Evolutionary conservation across 2,113 vertebrate species (phyloP).

Genomic region (Engystomops pustulosus): DNA sequence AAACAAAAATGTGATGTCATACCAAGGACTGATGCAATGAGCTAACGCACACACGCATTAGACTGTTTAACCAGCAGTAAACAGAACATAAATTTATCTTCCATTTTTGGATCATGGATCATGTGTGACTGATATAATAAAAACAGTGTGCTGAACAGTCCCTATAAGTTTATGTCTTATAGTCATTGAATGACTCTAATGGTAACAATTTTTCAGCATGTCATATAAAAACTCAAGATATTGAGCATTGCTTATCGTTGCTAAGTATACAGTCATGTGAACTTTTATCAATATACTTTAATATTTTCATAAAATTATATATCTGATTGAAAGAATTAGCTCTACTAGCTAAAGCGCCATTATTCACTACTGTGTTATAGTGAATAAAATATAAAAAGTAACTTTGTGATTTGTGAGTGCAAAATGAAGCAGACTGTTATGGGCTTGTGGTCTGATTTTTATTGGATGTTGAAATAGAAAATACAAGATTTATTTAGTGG

Average conservation of each 20-base stretch:
- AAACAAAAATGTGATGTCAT: slow-evolving; percentile 31
- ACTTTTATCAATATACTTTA: no score
- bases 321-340: no score
- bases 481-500: no score
- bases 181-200: not conserved
- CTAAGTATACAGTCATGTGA: no score
- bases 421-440: no score
- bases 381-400: not conserved
- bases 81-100: not conserved
- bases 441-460: no score
- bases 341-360: no score
- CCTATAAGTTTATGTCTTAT: not conserved
- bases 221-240: not conserved
- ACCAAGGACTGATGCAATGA: slow-evolving; percentile 11
- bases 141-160: not conserved
- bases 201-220: not conserved
- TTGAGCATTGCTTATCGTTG: no score
- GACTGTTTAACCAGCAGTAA: not conserved
- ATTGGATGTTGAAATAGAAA: no score
- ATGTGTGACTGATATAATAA: not conserved
- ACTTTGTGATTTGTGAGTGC: not conserved
- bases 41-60: not conserved
- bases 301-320: no score
- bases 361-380: not conserved
- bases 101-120: not conserved